phyloP scores from a whole-genome alignment of 2,113 vertebrate species.

The Mormyrus lacerda region DNA sequence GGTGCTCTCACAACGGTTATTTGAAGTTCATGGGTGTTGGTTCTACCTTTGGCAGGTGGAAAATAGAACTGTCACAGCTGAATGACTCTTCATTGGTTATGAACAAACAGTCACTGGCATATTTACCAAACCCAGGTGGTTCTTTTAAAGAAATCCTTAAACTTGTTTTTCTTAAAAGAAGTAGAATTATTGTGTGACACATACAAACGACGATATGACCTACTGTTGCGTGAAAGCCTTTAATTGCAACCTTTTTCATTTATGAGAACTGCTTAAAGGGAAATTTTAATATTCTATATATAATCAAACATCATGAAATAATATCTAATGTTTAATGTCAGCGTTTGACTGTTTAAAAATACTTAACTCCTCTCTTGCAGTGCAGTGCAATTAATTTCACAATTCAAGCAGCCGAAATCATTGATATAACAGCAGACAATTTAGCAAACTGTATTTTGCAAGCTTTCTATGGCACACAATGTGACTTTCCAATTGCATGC shows the following conservation, averaged over 20 bases:
- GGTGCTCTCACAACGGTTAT: slow-evolving; percentile 32
- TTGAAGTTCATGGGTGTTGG: slow-evolving; percentile 43
- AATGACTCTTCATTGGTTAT: slow-evolving; percentile 24
- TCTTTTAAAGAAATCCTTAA: slow-evolving; percentile 12
- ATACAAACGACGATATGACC: not conserved
- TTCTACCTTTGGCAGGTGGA: slow-evolving; percentile 27
- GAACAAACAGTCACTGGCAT: slow-evolving; percentile 36
- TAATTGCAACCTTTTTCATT: not conserved
- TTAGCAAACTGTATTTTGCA: not conserved
- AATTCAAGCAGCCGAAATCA: not conserved
- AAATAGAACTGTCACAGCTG: slow-evolving; percentile 29
- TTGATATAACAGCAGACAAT: not conserved
- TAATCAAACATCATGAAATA: not conserved
- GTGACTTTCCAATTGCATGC: not conserved
- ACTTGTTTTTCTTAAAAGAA: slow-evolving; percentile 38
- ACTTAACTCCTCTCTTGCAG: not conserved
- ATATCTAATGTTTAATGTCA: not conserved
- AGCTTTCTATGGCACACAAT: not conserved
- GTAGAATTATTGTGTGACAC: not conserved
- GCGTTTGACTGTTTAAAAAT: not conserved
- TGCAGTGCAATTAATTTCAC: not conserved
- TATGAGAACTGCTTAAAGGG: not conserved
- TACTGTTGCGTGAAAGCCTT: not conserved
- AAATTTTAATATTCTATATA: not conserved
- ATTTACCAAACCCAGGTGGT: not conserved